These are phyloP conservation scores for Xestia rhomboidea DNA, from an alignment of 2,888 invertebrate species.

Conservation along the genomic window DNA sequence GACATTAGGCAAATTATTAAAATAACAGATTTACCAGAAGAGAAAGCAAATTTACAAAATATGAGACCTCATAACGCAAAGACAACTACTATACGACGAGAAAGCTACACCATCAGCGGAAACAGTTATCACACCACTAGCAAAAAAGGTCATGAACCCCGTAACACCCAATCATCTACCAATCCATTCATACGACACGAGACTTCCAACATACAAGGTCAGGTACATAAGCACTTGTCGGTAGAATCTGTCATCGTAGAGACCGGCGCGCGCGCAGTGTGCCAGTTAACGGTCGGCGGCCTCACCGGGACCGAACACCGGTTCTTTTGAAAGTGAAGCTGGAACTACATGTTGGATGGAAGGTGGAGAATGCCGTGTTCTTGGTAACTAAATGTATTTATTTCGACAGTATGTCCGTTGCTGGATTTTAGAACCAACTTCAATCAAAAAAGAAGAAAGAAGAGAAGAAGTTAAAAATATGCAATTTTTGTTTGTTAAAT, in stretches of 20 bases:
- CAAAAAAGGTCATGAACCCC: not conserved
- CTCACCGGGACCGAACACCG: slow-evolving; percentile 63
- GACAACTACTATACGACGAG: not conserved
- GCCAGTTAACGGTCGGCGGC: slow-evolving; percentile 72
- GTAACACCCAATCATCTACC: not conserved
- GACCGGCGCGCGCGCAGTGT: slow-evolving; percentile 57
- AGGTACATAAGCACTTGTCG: slow-evolving; percentile 38
- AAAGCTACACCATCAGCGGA: not conserved
- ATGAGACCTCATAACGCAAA: not conserved
- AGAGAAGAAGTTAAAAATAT: not conserved
- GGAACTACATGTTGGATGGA: slow-evolving; percentile 25
- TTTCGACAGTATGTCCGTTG: not conserved
- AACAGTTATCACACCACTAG: not conserved
- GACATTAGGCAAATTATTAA: not conserved
- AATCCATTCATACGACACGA: slow-evolving; percentile 17
- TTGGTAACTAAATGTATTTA: not conserved
- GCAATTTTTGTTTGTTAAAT: not conserved
- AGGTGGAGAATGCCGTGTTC: slow-evolving; percentile 27
- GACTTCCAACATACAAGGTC: slow-evolving; percentile 40
- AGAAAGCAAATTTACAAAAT: not conserved
- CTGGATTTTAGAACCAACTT: not conserved
- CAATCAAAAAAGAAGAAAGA: too few relatives aligned
- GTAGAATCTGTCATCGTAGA: slow-evolving; percentile 29
- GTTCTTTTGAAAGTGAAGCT: slow-evolving; percentile 66
- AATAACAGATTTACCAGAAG: too few relatives aligned